A percentile compares a stretch with the other conserved stretches of the same genome.
These are phyloP conservation scores for Decapterus maruadsi DNA, from an alignment of 2,797 vertebrate species.

Conservation along the genomic window DNA sequence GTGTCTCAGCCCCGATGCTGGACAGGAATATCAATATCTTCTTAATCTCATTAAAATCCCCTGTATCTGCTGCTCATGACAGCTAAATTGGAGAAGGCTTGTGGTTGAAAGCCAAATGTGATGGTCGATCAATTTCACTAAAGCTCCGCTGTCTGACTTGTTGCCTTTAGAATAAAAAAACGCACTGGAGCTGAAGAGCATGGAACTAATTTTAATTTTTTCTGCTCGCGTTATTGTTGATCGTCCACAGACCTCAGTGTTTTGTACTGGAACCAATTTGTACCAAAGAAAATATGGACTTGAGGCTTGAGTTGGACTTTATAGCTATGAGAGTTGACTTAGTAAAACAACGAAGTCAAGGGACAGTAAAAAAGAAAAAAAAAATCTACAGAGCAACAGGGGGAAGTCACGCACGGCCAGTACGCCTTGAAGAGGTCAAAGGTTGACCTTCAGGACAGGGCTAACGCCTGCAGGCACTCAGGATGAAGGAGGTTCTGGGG, in stretches of 20 bases:
- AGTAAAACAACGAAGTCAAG: no score
- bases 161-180: background rate
- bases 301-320: no score
- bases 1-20: background rate
- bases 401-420: no score
- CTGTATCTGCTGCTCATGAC: background rate
- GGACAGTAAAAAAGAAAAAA: no score
- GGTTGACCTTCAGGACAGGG: background rate
- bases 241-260: background rate
- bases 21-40: background rate
- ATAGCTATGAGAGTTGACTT: no score
- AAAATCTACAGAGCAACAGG: no score
- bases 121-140: background rate
- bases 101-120: background rate
- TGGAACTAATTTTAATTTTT: background rate
- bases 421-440: constrained; percentile 1
- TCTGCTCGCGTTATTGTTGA: background rate
- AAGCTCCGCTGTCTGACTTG: background rate
- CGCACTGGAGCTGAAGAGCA: background rate
- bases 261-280: background rate
- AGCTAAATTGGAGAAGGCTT: background rate
- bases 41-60: background rate
- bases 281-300: background rate
- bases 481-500: constrained; percentile 16
- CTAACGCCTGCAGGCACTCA: constrained; percentile 16